phyloP scores from a whole-genome alignment of 2,113 vertebrate species.

The Colaptes auratus region DNA sequence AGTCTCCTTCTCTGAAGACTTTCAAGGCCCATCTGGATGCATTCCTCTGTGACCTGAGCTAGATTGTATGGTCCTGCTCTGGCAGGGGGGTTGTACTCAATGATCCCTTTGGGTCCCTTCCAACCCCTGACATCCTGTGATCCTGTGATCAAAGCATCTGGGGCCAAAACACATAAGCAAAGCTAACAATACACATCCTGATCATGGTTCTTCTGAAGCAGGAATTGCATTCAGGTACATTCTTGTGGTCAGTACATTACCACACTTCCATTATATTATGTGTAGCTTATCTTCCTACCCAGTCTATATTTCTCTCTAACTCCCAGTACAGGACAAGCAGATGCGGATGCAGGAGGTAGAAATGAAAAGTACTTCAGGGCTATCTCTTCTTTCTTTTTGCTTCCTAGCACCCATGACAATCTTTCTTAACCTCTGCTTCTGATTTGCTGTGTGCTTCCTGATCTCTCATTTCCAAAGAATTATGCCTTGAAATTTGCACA shows the following conservation, averaged over 20 bases:
- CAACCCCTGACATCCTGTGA: no score
- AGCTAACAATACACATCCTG: neutral
- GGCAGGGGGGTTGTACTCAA: no score
- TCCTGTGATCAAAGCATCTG: neutral
- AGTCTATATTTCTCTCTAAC: neutral
- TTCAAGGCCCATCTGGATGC: no score
- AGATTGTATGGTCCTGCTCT: no score
- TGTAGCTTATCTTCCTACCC: neutral
- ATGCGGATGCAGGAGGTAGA: neutral
- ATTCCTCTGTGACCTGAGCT: no score
- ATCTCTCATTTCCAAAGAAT: neutral
- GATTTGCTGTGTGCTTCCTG: neutral
- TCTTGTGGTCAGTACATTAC: neutral
- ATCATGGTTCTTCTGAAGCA: neutral
- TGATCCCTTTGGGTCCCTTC: no score
- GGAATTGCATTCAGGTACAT: neutral
- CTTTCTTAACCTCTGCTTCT: neutral
- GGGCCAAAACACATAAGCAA: neutral
- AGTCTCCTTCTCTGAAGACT: no score
- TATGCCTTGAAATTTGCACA: neutral
- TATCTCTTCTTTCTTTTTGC: neutral
- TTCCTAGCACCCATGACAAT: neutral
- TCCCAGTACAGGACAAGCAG: neutral
- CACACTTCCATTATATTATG: neutral
- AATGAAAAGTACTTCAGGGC: neutral